Evolutionary conservation across 2,888 invertebrate genomes (phyloP), one percentile per base, ranked within the genome.

Genomic region (Tachina lurida): DNA sequence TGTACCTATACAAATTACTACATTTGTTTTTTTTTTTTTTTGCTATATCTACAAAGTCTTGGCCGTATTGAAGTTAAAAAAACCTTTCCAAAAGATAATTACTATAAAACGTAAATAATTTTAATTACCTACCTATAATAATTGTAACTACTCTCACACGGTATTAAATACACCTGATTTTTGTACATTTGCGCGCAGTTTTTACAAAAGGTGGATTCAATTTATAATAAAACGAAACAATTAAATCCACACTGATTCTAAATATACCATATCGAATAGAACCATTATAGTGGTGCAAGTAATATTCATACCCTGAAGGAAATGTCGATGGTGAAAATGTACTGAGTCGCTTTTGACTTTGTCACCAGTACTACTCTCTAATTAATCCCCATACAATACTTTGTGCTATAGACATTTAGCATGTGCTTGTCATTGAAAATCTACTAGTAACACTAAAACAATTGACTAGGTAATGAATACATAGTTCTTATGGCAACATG

Each of bases 31-130:
- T 71, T 56, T 45, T 60, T 31, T n/a, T n/a, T n/a, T n/a, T n/a
- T 31, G 31, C 2, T 31, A n/a, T 65, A 68, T 31, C 52, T 62
- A 17, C 43, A 63, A 54, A 58, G 68, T 77, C 68, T 77, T 49
- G 41, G 22, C 52, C 68, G 60, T 52, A 49, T 56, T 60, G 15
- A 70, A 63, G 56, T 45, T 12, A 54, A 54, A 62, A 19, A 71
- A 73, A 49, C 13, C 10, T 58, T 58, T 49, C 22, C 17, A 54
- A 31, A 67, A 74, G 22, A 41, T 65, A 56, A 73, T 71, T 56
- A 76, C 9, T 54, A 65, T 22, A 45, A 56, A 67, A 68, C 68
- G 41, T 60, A 52, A 68, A 58, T 31, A 60, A 43, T 43, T 77
- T 52, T 77, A 58, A 68, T 67, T 31, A 31, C 31, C 31, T 31